Conservation (phyloP, 2,888 invertebrate genomes). For the Caenorhabditis drosophilae region DNA sequence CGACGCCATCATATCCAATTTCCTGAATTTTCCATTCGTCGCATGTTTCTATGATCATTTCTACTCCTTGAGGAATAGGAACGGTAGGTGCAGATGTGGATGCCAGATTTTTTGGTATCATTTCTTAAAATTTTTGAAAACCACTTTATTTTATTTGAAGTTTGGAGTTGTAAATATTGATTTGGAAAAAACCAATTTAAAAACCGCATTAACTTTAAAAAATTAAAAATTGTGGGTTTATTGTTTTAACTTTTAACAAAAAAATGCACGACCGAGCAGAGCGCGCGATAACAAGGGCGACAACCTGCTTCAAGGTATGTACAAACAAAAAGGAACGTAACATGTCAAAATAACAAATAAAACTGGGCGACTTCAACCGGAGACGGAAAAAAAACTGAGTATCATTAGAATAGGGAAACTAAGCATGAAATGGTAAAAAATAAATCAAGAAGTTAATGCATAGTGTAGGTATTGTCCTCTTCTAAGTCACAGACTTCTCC, state of each 20-base stretch:
- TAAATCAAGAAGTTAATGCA: conserved; percentile 70
- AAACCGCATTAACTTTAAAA: too few relatives aligned
- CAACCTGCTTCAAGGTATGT: conserved; percentile 48
- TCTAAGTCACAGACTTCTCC: conserved; percentile 72
- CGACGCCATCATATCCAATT: conserved; percentile 64
- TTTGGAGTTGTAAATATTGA: not conserved
- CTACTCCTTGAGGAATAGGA: conserved; percentile 25
- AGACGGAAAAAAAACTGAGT: conserved; percentile 18
- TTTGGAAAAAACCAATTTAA: too few relatives aligned
- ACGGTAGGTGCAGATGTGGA: not conserved
- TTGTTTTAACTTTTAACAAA: not conserved
- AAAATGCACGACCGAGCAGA: conserved; percentile 43
- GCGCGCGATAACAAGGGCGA: conserved; percentile 35
- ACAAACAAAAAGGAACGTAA: conserved; percentile 20
- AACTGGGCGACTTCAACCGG: too few relatives aligned
- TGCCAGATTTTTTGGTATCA: too few relatives aligned
- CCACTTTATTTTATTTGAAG: not conserved
- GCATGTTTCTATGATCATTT: conserved; percentile 37
- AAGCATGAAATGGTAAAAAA: too few relatives aligned
- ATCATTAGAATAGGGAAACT: too few relatives aligned
- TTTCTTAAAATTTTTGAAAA: too few relatives aligned
- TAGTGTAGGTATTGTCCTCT: conserved; percentile 71
- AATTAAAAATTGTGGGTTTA: not conserved
- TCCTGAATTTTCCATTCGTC: conserved; percentile 63
- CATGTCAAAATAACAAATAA: conserved; percentile 6